These are phyloP conservation scores for Pelodytes ibericus DNA, from an alignment of 2,797 vertebrate genomes.

Conservation along the genomic window DNA sequence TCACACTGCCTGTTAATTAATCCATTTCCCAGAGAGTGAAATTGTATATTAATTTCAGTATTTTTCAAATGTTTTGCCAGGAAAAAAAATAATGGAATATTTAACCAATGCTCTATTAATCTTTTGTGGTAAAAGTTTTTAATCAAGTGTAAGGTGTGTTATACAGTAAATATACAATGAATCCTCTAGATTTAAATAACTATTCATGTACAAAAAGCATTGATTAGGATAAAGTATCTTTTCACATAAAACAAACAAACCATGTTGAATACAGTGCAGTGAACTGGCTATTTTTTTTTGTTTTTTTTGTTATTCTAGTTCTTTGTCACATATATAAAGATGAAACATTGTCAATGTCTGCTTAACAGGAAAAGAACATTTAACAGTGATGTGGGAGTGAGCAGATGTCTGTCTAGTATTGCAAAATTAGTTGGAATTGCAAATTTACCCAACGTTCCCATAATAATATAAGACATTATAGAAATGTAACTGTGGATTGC, in stretches of 20 bases:
- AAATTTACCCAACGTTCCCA: background rate
- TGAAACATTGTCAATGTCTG: conserved; percentile 38
- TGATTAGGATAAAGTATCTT: too few species aligned
- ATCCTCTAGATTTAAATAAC: conserved; percentile 11
- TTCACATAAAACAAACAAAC: conserved; percentile 1
- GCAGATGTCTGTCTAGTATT: conserved; percentile 39
- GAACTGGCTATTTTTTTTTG: conserved; percentile 18
- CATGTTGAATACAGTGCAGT: conserved; percentile 8
- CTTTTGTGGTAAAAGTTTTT: too few species aligned
- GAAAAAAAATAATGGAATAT: too few species aligned
- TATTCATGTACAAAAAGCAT: conserved; percentile 10
- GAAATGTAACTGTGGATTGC: too few species aligned
- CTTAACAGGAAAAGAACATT: conserved; percentile 47
- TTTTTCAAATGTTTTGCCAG: too few species aligned
- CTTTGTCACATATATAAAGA: conserved; percentile 20
- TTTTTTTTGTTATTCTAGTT: background rate
- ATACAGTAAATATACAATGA: conserved; percentile 16
- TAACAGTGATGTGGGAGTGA: conserved; percentile 43
- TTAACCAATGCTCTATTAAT: too few species aligned
- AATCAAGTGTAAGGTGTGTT: background rate
- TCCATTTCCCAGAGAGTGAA: too few species aligned
- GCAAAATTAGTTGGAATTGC: conserved; percentile 10
- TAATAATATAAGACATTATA: too few species aligned
- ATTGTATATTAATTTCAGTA: too few species aligned
- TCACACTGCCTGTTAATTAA: too few species aligned